Evolutionary conservation across 2,113 vertebrate genomes (phyloP).

Genomic region (Argyrosomus japonicus): DNA sequence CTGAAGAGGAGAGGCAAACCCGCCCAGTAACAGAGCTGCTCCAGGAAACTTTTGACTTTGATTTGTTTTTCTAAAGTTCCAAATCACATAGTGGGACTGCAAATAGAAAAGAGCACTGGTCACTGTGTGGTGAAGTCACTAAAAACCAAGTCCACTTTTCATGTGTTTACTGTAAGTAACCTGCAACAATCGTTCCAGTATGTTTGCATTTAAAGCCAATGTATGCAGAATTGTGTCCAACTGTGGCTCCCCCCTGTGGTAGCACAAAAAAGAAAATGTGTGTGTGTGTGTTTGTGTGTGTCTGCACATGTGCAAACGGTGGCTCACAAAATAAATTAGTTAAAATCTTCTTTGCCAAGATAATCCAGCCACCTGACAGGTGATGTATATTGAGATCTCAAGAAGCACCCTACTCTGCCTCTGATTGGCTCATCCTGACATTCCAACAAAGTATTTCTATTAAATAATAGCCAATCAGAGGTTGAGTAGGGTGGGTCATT

Average conservation of each 20-base stretch:
- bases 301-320: no score
- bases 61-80: constrained; percentile 18
- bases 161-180: not conserved
- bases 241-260: constrained; percentile 32
- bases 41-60: constrained; percentile 16
- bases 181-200: not conserved
- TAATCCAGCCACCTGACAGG: no score
- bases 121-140: not conserved
- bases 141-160: not conserved
- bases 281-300: no score
- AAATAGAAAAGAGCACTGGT: not conserved
- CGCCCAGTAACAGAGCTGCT: constrained; percentile 23
- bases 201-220: not conserved
- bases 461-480: no score
- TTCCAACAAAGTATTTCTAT: no score
- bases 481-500: no score
- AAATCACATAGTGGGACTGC: constrained; percentile 12
- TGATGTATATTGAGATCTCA: no score
- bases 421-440: no score
- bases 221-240: not conserved
- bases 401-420: no score
- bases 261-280: no score
- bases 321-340: no score
- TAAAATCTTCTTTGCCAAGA: no score
- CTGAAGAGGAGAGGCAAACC: constrained; percentile 35